Evolutionary conservation across 1,140 invertebrate species (phyloP).

Genomic region (Pantala flavescens): DNA sequence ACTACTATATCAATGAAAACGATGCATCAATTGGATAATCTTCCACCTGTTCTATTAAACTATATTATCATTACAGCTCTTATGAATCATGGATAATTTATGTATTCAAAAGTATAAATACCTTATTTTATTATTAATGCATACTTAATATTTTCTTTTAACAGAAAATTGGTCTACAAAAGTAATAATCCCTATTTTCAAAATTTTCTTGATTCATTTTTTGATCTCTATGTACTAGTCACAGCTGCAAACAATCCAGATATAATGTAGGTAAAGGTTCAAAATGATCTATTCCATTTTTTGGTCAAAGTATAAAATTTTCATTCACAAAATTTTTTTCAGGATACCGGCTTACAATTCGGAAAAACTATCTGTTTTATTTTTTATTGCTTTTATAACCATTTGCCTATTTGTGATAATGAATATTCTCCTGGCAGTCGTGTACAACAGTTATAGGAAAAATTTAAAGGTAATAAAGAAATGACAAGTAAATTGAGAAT

Average conservation of each 20-base stretch:
- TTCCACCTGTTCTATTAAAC: too few species aligned
- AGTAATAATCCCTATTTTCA: constrained; percentile 33
- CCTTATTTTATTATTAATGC: too few species aligned
- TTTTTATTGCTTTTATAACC: constrained; percentile 40
- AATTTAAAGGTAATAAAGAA: constrained; percentile 37
- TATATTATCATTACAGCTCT: too few species aligned
- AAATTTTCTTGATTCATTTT: constrained; percentile 38
- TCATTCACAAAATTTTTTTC: constrained; percentile 17
- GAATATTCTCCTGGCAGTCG: constrained; percentile 43
- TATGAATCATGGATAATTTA: too few species aligned
- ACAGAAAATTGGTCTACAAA: too few species aligned
- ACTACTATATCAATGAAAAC: too few species aligned
- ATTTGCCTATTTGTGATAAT: constrained; percentile 44
- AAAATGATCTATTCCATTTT: not conserved
- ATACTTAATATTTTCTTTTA: too few species aligned
- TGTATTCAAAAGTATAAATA: too few species aligned
- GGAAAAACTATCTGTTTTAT: constrained; percentile 37
- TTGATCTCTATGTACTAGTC: constrained; percentile 42
- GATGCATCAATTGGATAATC: too few species aligned
- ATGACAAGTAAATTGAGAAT: too few species aligned
- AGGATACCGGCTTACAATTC: constrained; percentile 42
- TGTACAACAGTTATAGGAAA: constrained; percentile 44
- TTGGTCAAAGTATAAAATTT: not conserved
- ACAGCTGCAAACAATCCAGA: constrained; percentile 46
- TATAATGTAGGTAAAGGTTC: constrained; percentile 38